Conservation (phyloP, 2,113 vertebrate species). For the Centropristis striata region DNA sequence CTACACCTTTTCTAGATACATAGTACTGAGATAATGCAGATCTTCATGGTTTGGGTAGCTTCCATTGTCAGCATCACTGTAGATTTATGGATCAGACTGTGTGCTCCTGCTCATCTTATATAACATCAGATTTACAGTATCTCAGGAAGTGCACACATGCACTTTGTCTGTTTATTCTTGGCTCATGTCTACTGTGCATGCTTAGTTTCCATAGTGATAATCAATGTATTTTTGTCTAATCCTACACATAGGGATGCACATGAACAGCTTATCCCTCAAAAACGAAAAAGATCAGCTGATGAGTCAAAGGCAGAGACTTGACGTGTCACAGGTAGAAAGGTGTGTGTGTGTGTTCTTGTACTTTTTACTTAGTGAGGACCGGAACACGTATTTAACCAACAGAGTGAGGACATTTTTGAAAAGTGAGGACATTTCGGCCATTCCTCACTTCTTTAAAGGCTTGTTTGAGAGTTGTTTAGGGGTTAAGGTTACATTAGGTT, state of each 20-base stretch:
- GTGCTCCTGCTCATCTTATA: not conserved
- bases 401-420: too few species aligned
- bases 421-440: too few species aligned
- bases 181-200: not conserved
- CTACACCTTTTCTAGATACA: too few species aligned
- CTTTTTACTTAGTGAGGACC: too few species aligned
- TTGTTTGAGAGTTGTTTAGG: too few species aligned
- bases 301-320: not conserved
- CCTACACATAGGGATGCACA: not conserved
- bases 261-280: not conserved
- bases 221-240: not conserved
- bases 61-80: not conserved
- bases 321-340: not conserved
- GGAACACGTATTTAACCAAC: too few species aligned
- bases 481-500: too few species aligned
- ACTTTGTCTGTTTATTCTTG: constrained; percentile 19
- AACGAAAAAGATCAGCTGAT: not conserved
- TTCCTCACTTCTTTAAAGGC: too few species aligned
- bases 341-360: not conserved
- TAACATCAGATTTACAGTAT: constrained; percentile 5
- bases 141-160: not conserved
- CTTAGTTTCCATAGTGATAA: constrained; percentile 46
- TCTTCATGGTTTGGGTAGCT: too few species aligned
- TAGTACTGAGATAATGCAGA: too few species aligned
- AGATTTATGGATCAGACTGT: not conserved